Percentiles rank a stretch among this genome's conserved stretches.
Conservation (phyloP, 2,888 invertebrate species). For the Trypoxylon attenuatum region DNA sequence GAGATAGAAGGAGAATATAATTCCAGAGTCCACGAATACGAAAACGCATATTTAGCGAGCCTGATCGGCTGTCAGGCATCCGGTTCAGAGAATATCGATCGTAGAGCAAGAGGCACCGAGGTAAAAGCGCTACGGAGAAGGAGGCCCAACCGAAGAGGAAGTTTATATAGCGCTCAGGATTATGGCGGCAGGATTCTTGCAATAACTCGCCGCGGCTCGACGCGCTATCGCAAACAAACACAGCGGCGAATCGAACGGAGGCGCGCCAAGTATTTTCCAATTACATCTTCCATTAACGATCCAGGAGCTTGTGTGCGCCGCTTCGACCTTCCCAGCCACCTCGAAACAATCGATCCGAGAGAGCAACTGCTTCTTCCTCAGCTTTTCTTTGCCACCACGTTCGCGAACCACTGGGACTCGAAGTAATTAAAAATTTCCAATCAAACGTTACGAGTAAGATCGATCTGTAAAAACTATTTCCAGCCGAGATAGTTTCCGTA, state of each 20-base stretch:
- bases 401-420: no score
- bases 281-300: conserved; percentile 71
- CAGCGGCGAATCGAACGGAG: conserved; percentile 58
- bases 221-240: conserved; percentile 58
- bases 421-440: no score
- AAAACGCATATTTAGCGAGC: conserved; percentile 21
- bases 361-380: background rate
- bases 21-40: no score
- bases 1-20: no score
- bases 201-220: conserved; percentile 57
- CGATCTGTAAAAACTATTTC: no score
- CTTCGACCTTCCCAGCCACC: background rate
- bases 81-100: conserved; percentile 12
- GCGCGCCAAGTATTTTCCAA: conserved; percentile 72
- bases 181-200: conserved; percentile 63
- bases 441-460: no score
- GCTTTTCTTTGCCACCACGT: no score
- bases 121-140: conserved; percentile 33
- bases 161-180: conserved; percentile 56
- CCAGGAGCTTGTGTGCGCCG: conserved; percentile 43
- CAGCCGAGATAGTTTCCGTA: no score
- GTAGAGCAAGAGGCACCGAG: conserved; percentile 16
- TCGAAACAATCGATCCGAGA: conserved; percentile 28
- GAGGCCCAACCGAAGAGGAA: conserved; percentile 41
- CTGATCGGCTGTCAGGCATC: conserved; percentile 23